Evolutionary conservation across 2,888 invertebrate species (phyloP).

Genomic region (Ptychoptera albimana): DNA sequence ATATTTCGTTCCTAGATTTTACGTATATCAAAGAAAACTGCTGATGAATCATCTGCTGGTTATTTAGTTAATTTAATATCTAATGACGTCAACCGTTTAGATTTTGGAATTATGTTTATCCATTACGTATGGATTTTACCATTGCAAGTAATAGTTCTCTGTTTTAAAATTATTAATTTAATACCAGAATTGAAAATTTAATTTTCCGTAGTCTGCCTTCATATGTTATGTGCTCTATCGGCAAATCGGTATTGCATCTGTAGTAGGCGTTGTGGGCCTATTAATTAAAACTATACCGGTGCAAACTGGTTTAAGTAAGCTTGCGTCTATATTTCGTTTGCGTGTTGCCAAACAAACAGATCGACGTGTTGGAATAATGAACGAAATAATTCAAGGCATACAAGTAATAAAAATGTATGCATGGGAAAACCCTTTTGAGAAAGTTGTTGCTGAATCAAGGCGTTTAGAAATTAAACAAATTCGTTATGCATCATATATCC

Average conservation of each 20-base stretch:
- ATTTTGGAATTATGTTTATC: slow-evolving; percentile 64
- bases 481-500: slow-evolving; percentile 45
- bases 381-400: slow-evolving; percentile 85
- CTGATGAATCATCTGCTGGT: slow-evolving; percentile 61
- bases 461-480: slow-evolving; percentile 48
- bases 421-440: slow-evolving; percentile 83
- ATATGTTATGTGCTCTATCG: slow-evolving; percentile 63
- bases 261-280: slow-evolving; percentile 65
- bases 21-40: slow-evolving; percentile 48
- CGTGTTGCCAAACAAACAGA: slow-evolving; percentile 77
- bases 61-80: slow-evolving; percentile 87
- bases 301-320: slow-evolving; percentile 39
- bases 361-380: slow-evolving; percentile 81
- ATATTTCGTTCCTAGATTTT: slow-evolving; percentile 47
- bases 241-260: slow-evolving; percentile 52
- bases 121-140: slow-evolving; percentile 85
- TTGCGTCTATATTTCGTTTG: slow-evolving; percentile 37
- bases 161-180: no score
- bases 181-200: no score
- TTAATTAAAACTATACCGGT: slow-evolving; percentile 66
- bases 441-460: slow-evolving; percentile 61
- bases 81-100: slow-evolving; percentile 87
- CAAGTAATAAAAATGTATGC: slow-evolving; percentile 95
- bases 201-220: no score
- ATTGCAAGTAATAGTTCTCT: slow-evolving; percentile 38